Base-by-base conservation (phyloP, 2,113 vertebrate species). In the Penelope pileata region DNA sequence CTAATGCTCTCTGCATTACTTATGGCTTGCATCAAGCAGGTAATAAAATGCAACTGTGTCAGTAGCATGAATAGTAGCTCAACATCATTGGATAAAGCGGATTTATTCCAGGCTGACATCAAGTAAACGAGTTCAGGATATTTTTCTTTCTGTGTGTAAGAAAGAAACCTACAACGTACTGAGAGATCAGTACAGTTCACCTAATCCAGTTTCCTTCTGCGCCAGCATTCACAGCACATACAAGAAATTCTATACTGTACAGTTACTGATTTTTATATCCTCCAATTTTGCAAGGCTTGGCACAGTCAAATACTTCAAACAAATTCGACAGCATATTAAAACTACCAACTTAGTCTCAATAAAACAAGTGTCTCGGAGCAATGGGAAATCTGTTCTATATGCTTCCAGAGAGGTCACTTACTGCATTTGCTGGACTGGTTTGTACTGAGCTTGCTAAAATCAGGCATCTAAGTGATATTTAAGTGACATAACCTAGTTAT, bases 31-130 rank as follows among this genome's bases (percentile, higher is more conserved):
- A 59, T 27, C 1, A 93, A 81, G 45, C 77, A 92, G 48, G 83
- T 68, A 78, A 66, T 64, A 95, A 95, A 95, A 90, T 10, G 26
- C 47, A 92, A 58, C 26, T 74, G 3, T 69, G 84, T 67, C 91
- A 89, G 79, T 79, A 74, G 62, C 36, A 22, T 18, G 58, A 21
- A 59, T 59, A 64, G 68, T 40, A 67, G 43, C 64, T 75, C 56
- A 94, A 77, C 47, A 58, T 36, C 45, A 30, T 38, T 91, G 36
- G 48, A 84, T 91, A 81, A 76, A 81, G 30, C 27, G 62, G 78
- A 90, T 93, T 92, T 94, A 78, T 60, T 89, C 70, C 67, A 95
- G 50, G 87, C 79, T 83, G 26, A 83, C 73, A 84, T 83, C 53
- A 86, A 78, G 68, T 64, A 79, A 83, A 86, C 53, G 58, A 95